Evolutionary conservation across 2,888 invertebrate species (phyloP), one percentile per base, ranked within the genome.

Genomic region (Eupeodes latifasciatus): DNA sequence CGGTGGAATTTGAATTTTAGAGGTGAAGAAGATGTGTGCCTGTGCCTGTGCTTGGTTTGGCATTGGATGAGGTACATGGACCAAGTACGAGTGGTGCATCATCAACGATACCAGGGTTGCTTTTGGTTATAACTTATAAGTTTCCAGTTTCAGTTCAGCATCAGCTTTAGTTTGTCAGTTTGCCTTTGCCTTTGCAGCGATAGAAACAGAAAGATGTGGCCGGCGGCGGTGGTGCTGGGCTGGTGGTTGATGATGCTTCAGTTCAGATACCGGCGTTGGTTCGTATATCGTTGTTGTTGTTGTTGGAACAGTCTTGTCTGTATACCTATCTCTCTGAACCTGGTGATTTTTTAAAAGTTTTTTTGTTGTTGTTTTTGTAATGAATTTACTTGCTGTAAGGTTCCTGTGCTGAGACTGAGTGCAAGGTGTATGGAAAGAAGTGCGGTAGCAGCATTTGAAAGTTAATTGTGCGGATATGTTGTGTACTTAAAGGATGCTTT

Each of bases 381-480:
- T 27, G 71, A 27, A 57, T 72, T 72, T 72, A 72, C 47, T 71
- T 49, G 72, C 72, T 72, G 72, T 71, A 19, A 40, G 53, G 55
- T 72, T 53, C 0, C 36, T 36, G 36, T 74, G 67, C 61, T 51
- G 44, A 76, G 47, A 57, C 51, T 53, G 51, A 79, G 57, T 71
- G 86, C 80, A 83, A 79, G 83, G 83, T 83, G 83, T 69, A 69
- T 80, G 59, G 78, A 80, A 16, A 71, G 75, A 75, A 75, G 71
- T 71, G 71, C 55, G 19, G 71, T 40, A 71, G 71, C 71, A 85
- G 74, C 74, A 57, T 77, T 85, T 85, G 72, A 82, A 86, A 86
- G 86, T 87, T 83, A 87, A 87, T 87, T 83, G 86, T 86, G 83
- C 76, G 86, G 79, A 87, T 87, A 79, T 87, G 83, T 83, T 83